Conservation (phyloP, 2,113 vertebrate genomes). For the Nothocercus julius region DNA sequence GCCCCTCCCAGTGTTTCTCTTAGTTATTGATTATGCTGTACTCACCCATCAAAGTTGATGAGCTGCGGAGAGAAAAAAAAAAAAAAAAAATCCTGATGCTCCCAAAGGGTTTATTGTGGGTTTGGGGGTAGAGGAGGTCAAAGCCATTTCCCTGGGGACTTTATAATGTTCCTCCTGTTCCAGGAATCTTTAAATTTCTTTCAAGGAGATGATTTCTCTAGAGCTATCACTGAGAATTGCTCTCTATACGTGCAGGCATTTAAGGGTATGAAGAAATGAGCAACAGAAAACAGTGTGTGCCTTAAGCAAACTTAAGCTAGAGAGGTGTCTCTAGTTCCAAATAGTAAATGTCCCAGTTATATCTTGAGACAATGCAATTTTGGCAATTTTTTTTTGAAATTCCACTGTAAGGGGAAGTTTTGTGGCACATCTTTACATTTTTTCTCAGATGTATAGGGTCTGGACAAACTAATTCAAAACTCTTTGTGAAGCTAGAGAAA, state of each 20-base stretch:
- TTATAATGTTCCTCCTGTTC: background rate
- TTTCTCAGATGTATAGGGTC: background rate
- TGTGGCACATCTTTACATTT: background rate
- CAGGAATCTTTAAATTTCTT: background rate
- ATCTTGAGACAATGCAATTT: background rate
- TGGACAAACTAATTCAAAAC: background rate
- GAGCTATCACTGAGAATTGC: background rate
- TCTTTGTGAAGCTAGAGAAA: background rate
- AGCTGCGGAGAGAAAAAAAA: fast-evolving
- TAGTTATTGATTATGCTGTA: background rate
- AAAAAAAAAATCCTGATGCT: background rate
- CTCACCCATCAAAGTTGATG: background rate
- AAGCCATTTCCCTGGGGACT: background rate
- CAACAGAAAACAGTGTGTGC: background rate
- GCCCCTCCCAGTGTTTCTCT: background rate
- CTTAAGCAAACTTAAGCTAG: background rate
- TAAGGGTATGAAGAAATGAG: background rate
- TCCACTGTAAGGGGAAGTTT: background rate
- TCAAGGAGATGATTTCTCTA: background rate
- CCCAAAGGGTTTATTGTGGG: background rate
- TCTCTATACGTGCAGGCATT: background rate
- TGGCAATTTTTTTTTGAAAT: background rate
- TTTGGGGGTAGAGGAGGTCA: background rate
- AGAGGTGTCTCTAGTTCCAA: background rate
- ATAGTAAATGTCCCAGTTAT: background rate